Evolutionary conservation across 2,888 invertebrate species (phyloP).

Genomic region (Gandaritis pyraliata): DNA sequence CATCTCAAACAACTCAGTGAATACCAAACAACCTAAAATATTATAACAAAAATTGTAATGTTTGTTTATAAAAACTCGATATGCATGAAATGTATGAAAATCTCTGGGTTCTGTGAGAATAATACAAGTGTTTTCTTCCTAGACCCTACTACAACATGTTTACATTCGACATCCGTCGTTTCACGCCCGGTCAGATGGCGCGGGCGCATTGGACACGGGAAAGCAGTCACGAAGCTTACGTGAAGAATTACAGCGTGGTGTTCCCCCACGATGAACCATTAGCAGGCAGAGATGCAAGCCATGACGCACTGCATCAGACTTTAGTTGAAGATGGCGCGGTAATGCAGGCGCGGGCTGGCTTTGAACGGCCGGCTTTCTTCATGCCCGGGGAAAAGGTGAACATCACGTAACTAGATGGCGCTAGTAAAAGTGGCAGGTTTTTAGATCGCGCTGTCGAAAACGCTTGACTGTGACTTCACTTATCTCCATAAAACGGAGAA

Average conservation of each 20-base stretch:
- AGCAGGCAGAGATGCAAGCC: slow-evolving; percentile 87
- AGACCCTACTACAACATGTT: slow-evolving; percentile 91
- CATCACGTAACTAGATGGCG: not conserved
- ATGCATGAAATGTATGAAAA: too few relatives aligned
- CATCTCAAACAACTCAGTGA: too few relatives aligned
- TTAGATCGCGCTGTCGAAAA: not conserved
- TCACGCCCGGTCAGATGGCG: slow-evolving; percentile 88
- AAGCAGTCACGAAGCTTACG: slow-evolving; percentile 95
- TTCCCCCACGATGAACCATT: slow-evolving; percentile 93
- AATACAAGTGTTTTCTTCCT: not conserved
- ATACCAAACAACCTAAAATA: too few relatives aligned
- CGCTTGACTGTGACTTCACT: too few relatives aligned
- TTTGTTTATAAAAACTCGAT: too few relatives aligned
- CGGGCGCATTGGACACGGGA: slow-evolving; percentile 91
- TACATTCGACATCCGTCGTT: slow-evolving; percentile 93
- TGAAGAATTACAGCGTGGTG: slow-evolving; percentile 90
- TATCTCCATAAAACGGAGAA: too few relatives aligned
- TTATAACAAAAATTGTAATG: too few relatives aligned
- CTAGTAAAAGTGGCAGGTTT: not conserved
- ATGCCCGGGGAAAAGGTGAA: slow-evolving; percentile 71
- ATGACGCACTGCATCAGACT: slow-evolving; percentile 82
- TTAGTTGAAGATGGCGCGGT: slow-evolving; percentile 91
- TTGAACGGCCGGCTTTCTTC: slow-evolving; percentile 95
- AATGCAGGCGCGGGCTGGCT: slow-evolving; percentile 94
- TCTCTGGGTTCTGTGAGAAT: too few relatives aligned